phyloP scores from a whole-genome alignment of 92 coral and sea anemone species.

The Heliopora coerulea region DNA sequence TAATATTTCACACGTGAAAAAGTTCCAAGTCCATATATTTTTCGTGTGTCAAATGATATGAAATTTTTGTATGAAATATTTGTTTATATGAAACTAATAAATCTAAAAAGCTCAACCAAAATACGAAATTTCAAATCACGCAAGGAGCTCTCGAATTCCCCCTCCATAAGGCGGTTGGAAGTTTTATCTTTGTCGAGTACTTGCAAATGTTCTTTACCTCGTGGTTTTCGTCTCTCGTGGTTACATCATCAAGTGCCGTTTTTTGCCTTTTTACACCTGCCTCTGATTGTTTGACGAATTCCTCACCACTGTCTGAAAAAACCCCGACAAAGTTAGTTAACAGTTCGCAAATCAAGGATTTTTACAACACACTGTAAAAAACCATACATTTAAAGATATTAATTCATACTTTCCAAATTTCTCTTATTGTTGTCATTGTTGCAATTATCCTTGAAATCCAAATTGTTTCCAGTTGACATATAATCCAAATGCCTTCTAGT shows the following conservation, averaged over 20 bases:
- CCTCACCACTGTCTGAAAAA: neutral
- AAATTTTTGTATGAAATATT: no score
- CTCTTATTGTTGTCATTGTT: neutral
- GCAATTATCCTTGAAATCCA: slow-evolving; percentile 1
- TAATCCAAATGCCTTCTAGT: slow-evolving; percentile 23
- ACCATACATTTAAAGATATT: neutral
- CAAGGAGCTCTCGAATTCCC: no score
- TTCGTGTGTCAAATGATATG: no score
- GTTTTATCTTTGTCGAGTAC: no score
- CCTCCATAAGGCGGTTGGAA: no score
- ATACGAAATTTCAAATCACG: no score
- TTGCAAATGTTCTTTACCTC: no score
- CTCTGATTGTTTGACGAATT: neutral
- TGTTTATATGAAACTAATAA: no score
- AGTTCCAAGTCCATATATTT: no score
- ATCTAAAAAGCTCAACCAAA: no score
- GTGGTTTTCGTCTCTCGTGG: neutral
- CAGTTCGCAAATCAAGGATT: neutral
- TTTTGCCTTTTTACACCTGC: neutral
- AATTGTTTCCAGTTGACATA: neutral
- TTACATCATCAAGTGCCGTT: neutral
- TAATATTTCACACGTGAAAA: no score
- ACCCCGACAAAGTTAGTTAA: neutral
- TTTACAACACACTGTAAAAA: neutral
- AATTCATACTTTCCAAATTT: neutral